phyloP scores from a whole-genome alignment of 2,797 vertebrate species.

The Xyrichtys novacula region DNA sequence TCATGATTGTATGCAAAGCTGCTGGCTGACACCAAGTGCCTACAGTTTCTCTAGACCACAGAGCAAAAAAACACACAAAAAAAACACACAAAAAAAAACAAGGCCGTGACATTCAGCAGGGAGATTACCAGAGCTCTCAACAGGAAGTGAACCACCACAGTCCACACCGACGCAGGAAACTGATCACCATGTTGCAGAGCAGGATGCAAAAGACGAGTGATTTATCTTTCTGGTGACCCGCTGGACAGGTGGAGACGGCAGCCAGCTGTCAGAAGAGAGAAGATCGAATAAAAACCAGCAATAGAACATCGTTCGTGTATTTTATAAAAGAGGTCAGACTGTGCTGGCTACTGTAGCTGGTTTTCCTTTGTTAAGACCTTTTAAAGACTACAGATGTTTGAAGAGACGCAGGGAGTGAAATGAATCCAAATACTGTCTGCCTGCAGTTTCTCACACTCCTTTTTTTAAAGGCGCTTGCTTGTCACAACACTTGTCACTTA shows the following conservation, averaged over 20 bases:
- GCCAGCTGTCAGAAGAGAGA: constrained; percentile 40
- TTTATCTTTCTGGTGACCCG: constrained; percentile 63
- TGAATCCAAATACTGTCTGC: constrained; percentile 72
- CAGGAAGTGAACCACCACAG: constrained; percentile 79
- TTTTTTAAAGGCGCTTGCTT: constrained; percentile 72
- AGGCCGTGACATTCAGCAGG: constrained; percentile 79
- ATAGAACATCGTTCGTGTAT: constrained; percentile 59
- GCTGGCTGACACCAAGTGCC: constrained; percentile 74
- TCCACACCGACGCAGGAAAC: constrained; percentile 79
- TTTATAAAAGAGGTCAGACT: constrained; percentile 36
- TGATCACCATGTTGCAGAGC: constrained; percentile 69
- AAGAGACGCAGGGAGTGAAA: constrained; percentile 50
- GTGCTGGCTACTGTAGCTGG: constrained; percentile 43
- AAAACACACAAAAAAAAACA: constrained; percentile 62
- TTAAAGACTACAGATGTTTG: constrained; percentile 69
- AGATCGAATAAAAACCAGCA: constrained; percentile 30
- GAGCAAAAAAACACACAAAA: constrained; percentile 49
- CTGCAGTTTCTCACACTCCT: constrained; percentile 72
- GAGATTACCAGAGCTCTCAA: constrained; percentile 78
- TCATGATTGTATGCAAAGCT: constrained; percentile 64
- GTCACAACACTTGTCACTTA: constrained; percentile 80
- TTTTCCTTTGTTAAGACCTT: constrained; percentile 65
- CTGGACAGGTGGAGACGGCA: constrained; percentile 62
- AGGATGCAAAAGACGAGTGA: constrained; percentile 67
- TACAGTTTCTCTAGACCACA: constrained; percentile 74